phyloP scores from a whole-genome alignment of 92 coral and sea anemone species.

The Zoanthus sansibaricus region DNA sequence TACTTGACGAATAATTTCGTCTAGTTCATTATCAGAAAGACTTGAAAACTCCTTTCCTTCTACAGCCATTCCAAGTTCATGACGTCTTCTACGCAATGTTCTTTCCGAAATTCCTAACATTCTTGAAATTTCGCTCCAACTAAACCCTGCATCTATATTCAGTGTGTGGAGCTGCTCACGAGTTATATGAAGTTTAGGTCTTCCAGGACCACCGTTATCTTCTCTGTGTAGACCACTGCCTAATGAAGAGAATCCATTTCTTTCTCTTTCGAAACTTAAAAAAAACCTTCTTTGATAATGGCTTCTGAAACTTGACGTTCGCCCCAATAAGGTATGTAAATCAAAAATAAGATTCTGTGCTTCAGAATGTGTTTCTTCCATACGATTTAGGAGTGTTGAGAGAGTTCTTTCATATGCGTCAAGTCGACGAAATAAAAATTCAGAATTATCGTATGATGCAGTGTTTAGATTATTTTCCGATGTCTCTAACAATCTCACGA shows the following conservation, averaged over 20 bases:
- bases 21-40: constrained; percentile 62
- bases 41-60: constrained; percentile 56
- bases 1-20: constrained; percentile 42
- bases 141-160: constrained; percentile 45
- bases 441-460: constrained; percentile 50
- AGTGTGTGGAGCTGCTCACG: constrained; percentile 52
- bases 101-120: constrained; percentile 59
- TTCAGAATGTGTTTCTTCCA: constrained; percentile 25
- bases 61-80: constrained; percentile 60
- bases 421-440: constrained; percentile 65
- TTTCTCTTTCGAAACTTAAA: constrained; percentile 46
- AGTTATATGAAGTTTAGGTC: constrained; percentile 36
- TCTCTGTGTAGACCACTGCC: neutral
- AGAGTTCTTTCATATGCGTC: constrained; percentile 65
- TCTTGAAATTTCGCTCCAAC: constrained; percentile 62
- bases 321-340: constrained; percentile 36
- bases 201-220: constrained; percentile 20
- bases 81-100: constrained; percentile 56
- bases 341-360: constrained; percentile 34
- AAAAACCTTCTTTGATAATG: constrained; percentile 53
- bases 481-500: constrained; percentile 52
- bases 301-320: constrained; percentile 44
- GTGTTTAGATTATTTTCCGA: constrained; percentile 51
- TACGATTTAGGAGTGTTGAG: constrained; percentile 44
- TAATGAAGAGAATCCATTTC: constrained; percentile 20